Evolutionary conservation across 2,113 vertebrate genomes (phyloP).

Genomic region (Nicator chloris): DNA sequence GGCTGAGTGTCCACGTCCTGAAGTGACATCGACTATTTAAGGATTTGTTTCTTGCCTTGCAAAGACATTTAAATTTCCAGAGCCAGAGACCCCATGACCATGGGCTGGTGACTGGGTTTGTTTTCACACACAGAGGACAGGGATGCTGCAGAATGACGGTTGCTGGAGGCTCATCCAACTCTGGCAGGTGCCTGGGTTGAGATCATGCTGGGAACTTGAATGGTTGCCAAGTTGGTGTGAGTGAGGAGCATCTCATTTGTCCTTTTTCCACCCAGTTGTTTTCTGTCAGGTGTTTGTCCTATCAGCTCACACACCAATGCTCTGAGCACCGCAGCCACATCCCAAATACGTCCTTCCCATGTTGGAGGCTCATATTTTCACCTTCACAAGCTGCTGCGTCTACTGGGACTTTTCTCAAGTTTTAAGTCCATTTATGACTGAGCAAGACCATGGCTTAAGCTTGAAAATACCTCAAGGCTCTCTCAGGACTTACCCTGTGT

Average conservation of each 20-base stretch:
- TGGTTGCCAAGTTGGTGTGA: background rate
- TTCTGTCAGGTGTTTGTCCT: background rate
- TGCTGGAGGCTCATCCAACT: background rate
- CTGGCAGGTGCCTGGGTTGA: background rate
- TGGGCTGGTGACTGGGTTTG: background rate
- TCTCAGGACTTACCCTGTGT: background rate
- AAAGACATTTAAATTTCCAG: background rate
- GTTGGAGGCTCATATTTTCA: background rate
- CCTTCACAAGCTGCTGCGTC: background rate
- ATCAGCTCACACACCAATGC: background rate
- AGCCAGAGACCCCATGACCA: background rate
- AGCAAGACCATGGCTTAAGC: background rate
- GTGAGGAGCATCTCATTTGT: background rate
- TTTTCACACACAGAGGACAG: background rate
- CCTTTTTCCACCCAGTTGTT: background rate
- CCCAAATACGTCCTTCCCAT: background rate
- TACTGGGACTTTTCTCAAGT: background rate
- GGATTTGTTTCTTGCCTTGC: background rate
- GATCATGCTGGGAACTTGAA: background rate
- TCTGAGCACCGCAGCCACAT: background rate
- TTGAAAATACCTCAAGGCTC: background rate
- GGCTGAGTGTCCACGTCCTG: background rate
- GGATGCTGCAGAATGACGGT: background rate
- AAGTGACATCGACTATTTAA: background rate
- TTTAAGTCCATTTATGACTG: background rate